These are phyloP conservation scores for Mionectes olivaceus DNA, from an alignment of 2,797 vertebrate genomes.

Conservation along the genomic window DNA sequence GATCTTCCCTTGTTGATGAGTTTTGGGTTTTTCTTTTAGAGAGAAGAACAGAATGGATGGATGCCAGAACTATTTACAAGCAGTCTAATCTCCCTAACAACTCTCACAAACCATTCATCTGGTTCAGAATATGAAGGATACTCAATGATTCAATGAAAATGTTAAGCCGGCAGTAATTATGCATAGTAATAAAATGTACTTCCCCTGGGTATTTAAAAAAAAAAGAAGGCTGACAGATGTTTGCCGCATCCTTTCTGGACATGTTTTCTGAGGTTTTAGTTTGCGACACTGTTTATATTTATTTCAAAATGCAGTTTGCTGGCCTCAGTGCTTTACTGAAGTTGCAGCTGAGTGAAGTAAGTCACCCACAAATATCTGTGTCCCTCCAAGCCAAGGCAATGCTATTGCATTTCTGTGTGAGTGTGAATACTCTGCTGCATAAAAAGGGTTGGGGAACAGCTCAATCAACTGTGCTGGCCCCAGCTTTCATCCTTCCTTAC, in stretches of 20 bases:
- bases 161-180: slow-evolving; percentile 37
- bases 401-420: not conserved
- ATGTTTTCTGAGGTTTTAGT: slow-evolving; percentile 12
- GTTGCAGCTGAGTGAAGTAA: not conserved
- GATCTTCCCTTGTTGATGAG: not conserved
- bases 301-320: not conserved
- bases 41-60: not conserved
- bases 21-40: not conserved
- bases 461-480: not conserved
- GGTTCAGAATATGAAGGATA: not conserved
- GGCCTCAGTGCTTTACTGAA: slow-evolving; percentile 4
- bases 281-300: not conserved
- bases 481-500: not conserved
- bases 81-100: not conserved
- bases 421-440: not conserved
- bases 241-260: slow-evolving; percentile 58
- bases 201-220: not conserved
- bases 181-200: slow-evolving; percentile 40
- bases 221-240: not conserved
- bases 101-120: slow-evolving; percentile 31
- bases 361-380: not conserved
- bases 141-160: slow-evolving; percentile 50
- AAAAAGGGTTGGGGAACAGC: not conserved
- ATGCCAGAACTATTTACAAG: slow-evolving; percentile 21
- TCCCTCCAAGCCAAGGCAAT: not conserved